Evolutionary conservation across 2,888 invertebrate species (phyloP).

Genomic region (Eucriotettix oculatus): DNA sequence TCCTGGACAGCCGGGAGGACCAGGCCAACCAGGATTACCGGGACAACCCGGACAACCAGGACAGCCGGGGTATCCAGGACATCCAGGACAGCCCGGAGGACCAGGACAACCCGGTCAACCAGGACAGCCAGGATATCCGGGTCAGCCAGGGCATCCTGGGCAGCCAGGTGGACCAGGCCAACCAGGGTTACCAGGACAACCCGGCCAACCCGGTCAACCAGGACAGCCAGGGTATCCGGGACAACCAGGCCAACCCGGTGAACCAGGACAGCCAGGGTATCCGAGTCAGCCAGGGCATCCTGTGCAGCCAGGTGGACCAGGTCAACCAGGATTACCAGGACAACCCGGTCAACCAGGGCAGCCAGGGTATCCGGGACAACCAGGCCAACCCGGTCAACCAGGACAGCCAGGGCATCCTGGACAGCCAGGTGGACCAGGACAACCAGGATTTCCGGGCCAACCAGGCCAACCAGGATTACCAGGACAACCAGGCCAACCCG

Average conservation of each 20-base stretch:
- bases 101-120: neutral
- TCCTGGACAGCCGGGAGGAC: conserved; percentile 12
- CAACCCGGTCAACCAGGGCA: conserved; percentile 24
- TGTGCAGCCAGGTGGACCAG: conserved; percentile 27
- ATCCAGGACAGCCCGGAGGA: conserved; percentile 1
- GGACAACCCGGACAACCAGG: neutral
- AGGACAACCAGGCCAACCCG: no score
- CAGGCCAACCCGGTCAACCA: neutral
- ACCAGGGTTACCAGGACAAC: conserved; percentile 3
- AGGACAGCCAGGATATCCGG: conserved; percentile 18
- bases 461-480: no score
- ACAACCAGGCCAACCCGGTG: no score
- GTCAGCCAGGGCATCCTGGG: conserved; percentile 25
- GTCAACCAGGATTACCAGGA: conserved; percentile 18
- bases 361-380: conserved; percentile 12
- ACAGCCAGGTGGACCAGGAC: no score
- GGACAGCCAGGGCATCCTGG: no score
- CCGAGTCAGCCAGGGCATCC: neutral
- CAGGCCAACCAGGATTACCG: neutral
- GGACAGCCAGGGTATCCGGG: neutral
- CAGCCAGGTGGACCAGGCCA: conserved; percentile 16
- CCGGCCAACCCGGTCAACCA: neutral
- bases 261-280: neutral
- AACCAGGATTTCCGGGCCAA: no score
- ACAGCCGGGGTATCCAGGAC: neutral